Evolutionary conservation across 92 coral and sea anemone species (phyloP).

Genomic region (Siderastrea radians): DNA sequence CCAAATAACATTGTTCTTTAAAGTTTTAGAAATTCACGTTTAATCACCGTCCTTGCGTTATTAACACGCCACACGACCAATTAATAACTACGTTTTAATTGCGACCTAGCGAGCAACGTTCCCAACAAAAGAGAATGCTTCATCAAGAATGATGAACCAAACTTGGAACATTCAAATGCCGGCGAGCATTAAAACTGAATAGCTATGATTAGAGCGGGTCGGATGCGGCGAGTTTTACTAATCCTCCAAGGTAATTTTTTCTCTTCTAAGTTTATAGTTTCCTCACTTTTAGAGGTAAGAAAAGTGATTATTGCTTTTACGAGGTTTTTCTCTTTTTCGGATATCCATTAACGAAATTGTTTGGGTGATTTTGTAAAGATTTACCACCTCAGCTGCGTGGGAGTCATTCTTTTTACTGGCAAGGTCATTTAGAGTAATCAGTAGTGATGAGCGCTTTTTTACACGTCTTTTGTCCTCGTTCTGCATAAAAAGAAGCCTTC

Average conservation of each 20-base stretch:
- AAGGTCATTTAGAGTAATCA: conserved; percentile 14
- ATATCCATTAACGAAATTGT: background rate
- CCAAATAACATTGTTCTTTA: no score
- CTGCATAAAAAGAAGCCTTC: background rate
- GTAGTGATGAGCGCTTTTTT: background rate
- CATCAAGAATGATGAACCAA: background rate
- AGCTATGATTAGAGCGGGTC: background rate
- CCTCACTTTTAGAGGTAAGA: background rate
- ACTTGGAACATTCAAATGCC: background rate
- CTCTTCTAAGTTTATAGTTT: background rate
- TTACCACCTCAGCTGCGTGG: background rate
- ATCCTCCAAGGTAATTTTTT: background rate
- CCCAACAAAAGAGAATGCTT: background rate
- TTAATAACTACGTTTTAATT: conserved; percentile 6
- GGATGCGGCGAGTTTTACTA: background rate
- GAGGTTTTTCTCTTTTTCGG: background rate
- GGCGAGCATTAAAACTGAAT: background rate
- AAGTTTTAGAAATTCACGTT: background rate
- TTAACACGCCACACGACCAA: conserved; percentile 7
- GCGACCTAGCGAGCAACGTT: background rate
- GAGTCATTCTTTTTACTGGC: background rate
- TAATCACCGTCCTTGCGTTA: background rate
- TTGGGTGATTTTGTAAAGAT: background rate
- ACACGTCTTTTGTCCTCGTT: conserved; percentile 9
- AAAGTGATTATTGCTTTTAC: background rate